Evolutionary conservation across 2,888 invertebrate species (phyloP), one percentile per base, ranked within the genome.

Genomic region (Acrobasis repandana): DNA sequence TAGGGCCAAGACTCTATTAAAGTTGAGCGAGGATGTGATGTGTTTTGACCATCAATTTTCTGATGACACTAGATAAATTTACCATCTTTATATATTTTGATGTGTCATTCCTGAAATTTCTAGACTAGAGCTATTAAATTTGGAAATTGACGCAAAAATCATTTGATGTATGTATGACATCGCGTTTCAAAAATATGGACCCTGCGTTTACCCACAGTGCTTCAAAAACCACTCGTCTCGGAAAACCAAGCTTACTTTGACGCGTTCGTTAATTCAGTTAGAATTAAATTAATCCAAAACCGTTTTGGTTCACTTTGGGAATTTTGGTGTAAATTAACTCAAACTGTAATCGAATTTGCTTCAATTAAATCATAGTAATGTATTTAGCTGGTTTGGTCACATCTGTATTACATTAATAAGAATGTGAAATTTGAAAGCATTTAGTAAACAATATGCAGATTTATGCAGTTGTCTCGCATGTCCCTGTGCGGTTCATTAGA

Each of bases 201-300:
- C 43, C n/a, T 43, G 14, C 61, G 72, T 70, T 77, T 72, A 70
- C 73, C 75, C 70, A 69, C 67, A 68, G 63, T 64, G 68, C 67
- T 72, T 69, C 76, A 73, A 80, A 83, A 83, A 82, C 78, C 80
- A 81, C 79, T 80, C 43, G 43, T 79, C 74, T 73, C 74, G 74
- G 78, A 82, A 67, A 74, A 65, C 69, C 69, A 70, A 77, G 71
- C 75, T 72, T 75, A 70, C 66, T 76, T 76, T 74, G 70, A 72
- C 68, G 64, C 68, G 66, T 68, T 65, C 72, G 69, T 65, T 75
- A 75, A 80, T 82, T 79, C 73, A 74, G 69, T 74, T 71, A 74
- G 69, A 72, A 73, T 69, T 73, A 73, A 72, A 75, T 75, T 71
- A 73, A 75, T 66, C 64, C 66, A 67, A 67, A 66, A 61, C 65